Evolutionary conservation across 2,888 invertebrate genomes (phyloP).

Genomic region (Zelleria hepariella): DNA sequence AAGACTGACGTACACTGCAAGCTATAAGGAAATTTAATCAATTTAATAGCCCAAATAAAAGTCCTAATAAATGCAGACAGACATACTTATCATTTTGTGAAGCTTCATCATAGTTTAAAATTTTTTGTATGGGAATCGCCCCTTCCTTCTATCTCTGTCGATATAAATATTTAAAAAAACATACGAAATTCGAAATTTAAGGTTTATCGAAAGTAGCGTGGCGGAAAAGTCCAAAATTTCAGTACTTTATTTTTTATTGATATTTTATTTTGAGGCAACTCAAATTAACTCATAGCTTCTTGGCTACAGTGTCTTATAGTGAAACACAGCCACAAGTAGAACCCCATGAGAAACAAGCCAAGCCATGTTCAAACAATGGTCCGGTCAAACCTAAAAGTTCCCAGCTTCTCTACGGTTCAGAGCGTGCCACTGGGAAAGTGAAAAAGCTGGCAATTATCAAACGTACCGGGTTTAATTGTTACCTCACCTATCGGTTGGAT

Average conservation of each 20-base stretch:
- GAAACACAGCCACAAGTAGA: background rate
- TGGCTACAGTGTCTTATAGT: background rate
- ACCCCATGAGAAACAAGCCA: background rate
- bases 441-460: slow-evolving; percentile 26
- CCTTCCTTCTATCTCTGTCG: background rate
- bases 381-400: slow-evolving; percentile 28
- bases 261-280: too few relatives aligned
- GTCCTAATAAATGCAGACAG: too few relatives aligned
- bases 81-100: too few relatives aligned
- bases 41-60: background rate
- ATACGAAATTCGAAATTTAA: too few relatives aligned
- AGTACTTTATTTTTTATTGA: too few relatives aligned
- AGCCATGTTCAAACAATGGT: slow-evolving; percentile 22
- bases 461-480: slow-evolving; percentile 14
- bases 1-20: background rate
- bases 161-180: too few relatives aligned
- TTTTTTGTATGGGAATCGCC: too few relatives aligned
- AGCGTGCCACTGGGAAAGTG: slow-evolving; percentile 28
- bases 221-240: too few relatives aligned
- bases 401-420: slow-evolving; percentile 19
- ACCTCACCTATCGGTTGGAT: background rate
- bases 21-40: background rate
- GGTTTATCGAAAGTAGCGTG: too few relatives aligned
- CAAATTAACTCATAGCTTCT: background rate
- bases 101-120: too few relatives aligned